These are phyloP conservation scores for Crepidodera aurea DNA, from an alignment of 2,888 invertebrate species.

Conservation along the genomic window DNA sequence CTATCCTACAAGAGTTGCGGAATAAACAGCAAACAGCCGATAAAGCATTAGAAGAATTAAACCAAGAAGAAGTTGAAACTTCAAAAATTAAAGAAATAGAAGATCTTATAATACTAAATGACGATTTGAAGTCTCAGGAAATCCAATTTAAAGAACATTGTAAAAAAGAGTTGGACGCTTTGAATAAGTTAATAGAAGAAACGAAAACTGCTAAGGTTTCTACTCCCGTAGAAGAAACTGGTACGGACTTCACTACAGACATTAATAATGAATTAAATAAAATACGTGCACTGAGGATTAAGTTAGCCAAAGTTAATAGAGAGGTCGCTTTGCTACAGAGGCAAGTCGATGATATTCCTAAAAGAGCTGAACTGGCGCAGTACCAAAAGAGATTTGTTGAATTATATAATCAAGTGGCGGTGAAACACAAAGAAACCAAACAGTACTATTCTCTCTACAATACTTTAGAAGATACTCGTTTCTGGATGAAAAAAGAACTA, in stretches of 20 bases:
- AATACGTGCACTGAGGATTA: slow-evolving; percentile 69
- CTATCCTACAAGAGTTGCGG: slow-evolving; percentile 48
- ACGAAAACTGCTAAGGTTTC: slow-evolving; percentile 59
- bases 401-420: slow-evolving; percentile 94
- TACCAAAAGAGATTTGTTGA: slow-evolving; percentile 96
- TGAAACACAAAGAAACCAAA: slow-evolving; percentile 96
- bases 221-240: slow-evolving; percentile 57
- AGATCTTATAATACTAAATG: slow-evolving; percentile 72
- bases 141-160: slow-evolving; percentile 78
- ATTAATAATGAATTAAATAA: slow-evolving; percentile 71
- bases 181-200: slow-evolving; percentile 59
- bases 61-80: slow-evolving; percentile 62
- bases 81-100: slow-evolving; percentile 67
- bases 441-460: slow-evolving; percentile 97
- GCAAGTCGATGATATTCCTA: slow-evolving; percentile 92
- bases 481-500: slow-evolving; percentile 91
- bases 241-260: slow-evolving; percentile 62
- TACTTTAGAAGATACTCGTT: slow-evolving; percentile 91
- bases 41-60: slow-evolving; percentile 62
- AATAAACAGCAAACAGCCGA: slow-evolving; percentile 56
- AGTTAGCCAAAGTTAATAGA: slow-evolving; percentile 81
- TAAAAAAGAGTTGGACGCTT: slow-evolving; percentile 66
- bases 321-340: slow-evolving; percentile 82
- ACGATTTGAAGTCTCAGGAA: slow-evolving; percentile 77
- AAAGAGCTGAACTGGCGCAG: slow-evolving; percentile 90